Percentiles rank a stretch among this genome's conserved stretches.
These are phyloP conservation scores for Trematocara zebra DNA, from an alignment of 2,113 vertebrate genomes.

Conservation along the genomic window DNA sequence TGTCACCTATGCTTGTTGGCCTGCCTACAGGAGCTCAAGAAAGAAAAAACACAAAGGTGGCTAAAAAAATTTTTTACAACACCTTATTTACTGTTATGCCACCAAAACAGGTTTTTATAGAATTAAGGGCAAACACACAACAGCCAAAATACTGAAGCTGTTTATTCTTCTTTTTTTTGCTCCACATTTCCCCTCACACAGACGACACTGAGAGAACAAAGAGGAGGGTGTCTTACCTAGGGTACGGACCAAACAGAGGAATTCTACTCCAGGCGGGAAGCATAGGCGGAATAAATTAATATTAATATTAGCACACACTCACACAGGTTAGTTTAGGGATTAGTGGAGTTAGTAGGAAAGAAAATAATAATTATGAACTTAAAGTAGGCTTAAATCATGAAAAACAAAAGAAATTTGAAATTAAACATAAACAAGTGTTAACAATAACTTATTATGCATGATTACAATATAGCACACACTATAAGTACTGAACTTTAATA, in stretches of 20 bases:
- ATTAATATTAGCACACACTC: conserved; percentile 76
- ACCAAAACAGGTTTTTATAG: background rate
- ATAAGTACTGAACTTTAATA: background rate
- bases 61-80: rapidly evolving
- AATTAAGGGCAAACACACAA: background rate
- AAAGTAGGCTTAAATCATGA: background rate
- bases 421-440: background rate
- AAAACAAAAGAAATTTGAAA: background rate
- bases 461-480: background rate
- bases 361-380: background rate
- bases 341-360: conserved; percentile 59
- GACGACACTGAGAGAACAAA: conserved; percentile 57
- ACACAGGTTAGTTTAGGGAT: conserved; percentile 60
- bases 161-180: background rate
- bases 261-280: conserved; percentile 98
- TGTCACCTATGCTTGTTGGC: conserved; percentile 54
- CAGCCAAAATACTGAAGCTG: background rate
- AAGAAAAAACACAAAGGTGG: background rate
- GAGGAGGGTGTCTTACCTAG: conserved; percentile 90
- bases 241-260: conserved; percentile 99
- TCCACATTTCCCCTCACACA: conserved; percentile 38
- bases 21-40: conserved; percentile 14
- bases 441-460: background rate
- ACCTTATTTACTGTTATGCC: background rate
- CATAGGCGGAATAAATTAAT: conserved; percentile 97